Base-by-base conservation (phyloP, 2,797 vertebrate species). In the Dromococcyx pavoninus region DNA sequence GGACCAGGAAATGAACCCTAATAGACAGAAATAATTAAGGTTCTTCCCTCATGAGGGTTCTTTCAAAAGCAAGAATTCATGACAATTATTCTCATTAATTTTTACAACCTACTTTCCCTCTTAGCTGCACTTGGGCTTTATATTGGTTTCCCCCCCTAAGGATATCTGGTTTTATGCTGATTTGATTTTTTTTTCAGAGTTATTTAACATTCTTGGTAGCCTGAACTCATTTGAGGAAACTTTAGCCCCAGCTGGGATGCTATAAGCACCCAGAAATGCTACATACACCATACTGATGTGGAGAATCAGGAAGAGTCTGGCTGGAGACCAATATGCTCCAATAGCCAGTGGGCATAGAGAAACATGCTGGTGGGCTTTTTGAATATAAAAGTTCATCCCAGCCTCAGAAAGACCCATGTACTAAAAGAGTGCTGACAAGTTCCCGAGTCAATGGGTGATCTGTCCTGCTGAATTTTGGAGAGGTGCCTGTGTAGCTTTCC, bases 41-140 rank as follows among this genome's bases (percentile, higher is more conserved):
- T 96, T 97, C 96, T 97, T 94, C 95, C 85, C 97, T 97, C 91
- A 0, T 1, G 95, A 97, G 95, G 71, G 66, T 89, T 96, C 94
- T 92, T 87, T 86, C 96, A 72, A 97, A 97, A 97, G 88, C 96
- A 96, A 98, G 97, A 98, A 97, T 97, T 97, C 96, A 74, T 97
- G 96, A 97, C 97, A 97, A 97, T 98, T 98, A 98, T 98, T 98
- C 97, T 98, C 97, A 97, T 98, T 98, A 98, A 97, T 97, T 98
- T 98, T 98, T 98, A 98, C 97, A 98, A 96, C 97, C 92, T 70
- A 69, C 93, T 97, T 97, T 97, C 66, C 87, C 96, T 18, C 65
- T 93, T 93, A 84, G 96, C 91, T 93, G 81, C 86, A 48, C 76
- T 87, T 50, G 76, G 94, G 61, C 93, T 97, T 97, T 97, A 95